phyloP scores from a whole-genome alignment of 1,140 invertebrate genomes.

The Tyrophagus putrescentiae region DNA sequence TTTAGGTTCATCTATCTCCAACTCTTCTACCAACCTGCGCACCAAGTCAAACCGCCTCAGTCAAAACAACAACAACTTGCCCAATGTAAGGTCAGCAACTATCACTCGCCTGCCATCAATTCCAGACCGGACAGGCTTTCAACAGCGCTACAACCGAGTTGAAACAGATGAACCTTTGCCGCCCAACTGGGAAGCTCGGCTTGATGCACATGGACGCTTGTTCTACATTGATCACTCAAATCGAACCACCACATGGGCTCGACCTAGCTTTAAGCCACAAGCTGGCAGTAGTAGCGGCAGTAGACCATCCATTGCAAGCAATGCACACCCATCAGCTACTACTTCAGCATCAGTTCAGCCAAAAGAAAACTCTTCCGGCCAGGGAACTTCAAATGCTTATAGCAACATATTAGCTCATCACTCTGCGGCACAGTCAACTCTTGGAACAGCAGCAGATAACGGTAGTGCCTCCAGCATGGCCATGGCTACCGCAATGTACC shows the following conservation, averaged over 20 bases:
- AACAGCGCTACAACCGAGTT: constrained; percentile 42
- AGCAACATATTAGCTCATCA: no score
- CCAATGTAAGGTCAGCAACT: constrained; percentile 18
- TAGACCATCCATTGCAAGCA: constrained; percentile 4
- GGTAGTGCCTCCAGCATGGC: constrained; percentile 30
- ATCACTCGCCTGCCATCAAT: constrained; percentile 58
- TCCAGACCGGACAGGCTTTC: constrained; percentile 44
- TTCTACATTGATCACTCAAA: constrained; percentile 86
- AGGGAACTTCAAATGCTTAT: no score
- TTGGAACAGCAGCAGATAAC: not conserved
- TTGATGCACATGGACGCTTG: constrained; percentile 75
- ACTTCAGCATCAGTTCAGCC: constrained; percentile 19
- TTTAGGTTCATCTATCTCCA: not conserved
- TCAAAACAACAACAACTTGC: constrained; percentile 4
- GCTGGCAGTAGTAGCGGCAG: not conserved
- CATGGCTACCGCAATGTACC: constrained; percentile 27
- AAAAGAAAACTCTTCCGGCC: not conserved
- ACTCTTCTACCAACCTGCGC: not conserved
- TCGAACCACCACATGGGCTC: constrained; percentile 78
- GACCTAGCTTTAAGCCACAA: constrained; percentile 39
- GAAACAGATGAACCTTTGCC: constrained; percentile 58
- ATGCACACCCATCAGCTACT: not conserved
- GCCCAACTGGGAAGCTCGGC: constrained; percentile 71
- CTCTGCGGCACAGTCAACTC: not conserved
- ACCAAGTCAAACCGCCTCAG: not conserved